Base-by-base conservation (phyloP, 2,797 vertebrate species). In the Pipistrellus nathusii region DNA sequence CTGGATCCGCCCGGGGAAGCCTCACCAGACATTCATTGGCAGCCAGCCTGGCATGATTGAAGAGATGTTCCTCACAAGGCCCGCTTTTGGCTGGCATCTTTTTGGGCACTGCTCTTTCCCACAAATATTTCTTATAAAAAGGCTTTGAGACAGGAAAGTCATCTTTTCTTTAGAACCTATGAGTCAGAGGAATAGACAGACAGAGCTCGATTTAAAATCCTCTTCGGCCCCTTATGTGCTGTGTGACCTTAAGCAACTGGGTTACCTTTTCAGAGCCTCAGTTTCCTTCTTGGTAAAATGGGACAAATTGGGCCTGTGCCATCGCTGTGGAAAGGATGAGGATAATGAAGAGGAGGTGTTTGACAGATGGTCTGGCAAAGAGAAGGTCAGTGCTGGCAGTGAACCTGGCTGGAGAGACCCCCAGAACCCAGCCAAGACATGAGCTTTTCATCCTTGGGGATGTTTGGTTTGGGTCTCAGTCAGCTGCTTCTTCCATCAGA, bases 391-490 rank as follows among this genome's bases (percentile, higher is more conserved):
- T 21, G 35, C 20, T 62, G 62, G 57, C 66, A 73, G 72, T 71
- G 84, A 95, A 75, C 77, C 75, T 78, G 38, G 66, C 44, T 27
- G 35, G 46, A 81, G 76, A 88, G 59, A 15, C 55, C 25, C 75
- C 46, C 3, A 6, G 30, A 46, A 46, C 51, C 32, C n/a, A 7
- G 66, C 62, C 32, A 44, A 38, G 38, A 93, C 44, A 10, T 53
- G 38, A 15, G 44, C 68, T 90, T 77, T 88, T 90, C 66, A 48
- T 86, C 55, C 44, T 87, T 72, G 72, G 44, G 2, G 32, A 25
- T 95, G 75, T 94, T 90, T 85, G 73, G 32, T 93, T 38, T 53
- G 32, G 90, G 85, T 71, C 81, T 93, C 2, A 3, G 53, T 83
- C 81, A 78, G 76, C 62, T 73, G 57, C 69, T 88, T 8, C 66